Conservation (phyloP, 2,888 invertebrate genomes). For the Melinaea marsaeus region DNA sequence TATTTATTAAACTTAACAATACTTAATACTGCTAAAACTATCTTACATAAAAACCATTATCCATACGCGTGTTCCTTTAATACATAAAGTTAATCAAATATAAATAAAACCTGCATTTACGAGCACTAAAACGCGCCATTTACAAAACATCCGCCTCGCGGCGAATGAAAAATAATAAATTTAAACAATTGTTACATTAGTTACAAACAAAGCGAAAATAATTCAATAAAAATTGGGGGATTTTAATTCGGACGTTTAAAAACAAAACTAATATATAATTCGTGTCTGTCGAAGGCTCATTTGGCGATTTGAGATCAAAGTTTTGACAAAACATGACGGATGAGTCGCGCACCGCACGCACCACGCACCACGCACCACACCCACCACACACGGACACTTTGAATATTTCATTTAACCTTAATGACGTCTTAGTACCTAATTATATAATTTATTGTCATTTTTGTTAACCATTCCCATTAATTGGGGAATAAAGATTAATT, state of each 20-base stretch:
- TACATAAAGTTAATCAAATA: neutral
- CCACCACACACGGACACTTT: too few species aligned
- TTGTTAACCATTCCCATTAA: too few species aligned
- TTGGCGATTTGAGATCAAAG: constrained; percentile 47
- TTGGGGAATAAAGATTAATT: neutral
- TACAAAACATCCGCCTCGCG: constrained; percentile 1
- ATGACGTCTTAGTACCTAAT: too few species aligned
- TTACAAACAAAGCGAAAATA: constrained; percentile 17
- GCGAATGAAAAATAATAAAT: neutral
- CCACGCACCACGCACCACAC: constrained; percentile 7
- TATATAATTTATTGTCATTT: constrained; percentile 4
- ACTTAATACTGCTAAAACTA: constrained; percentile 53
- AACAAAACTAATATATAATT: constrained; percentile 13
- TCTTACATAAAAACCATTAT: constrained; percentile 62
- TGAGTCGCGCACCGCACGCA: constrained; percentile 23
- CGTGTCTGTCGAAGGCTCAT: constrained; percentile 35
- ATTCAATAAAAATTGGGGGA: constrained; percentile 14
- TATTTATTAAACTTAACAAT: constrained; percentile 69
- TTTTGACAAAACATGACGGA: constrained; percentile 30
- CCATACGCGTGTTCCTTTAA: constrained; percentile 40
- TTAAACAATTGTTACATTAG: constrained; percentile 11
- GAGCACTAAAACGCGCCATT: constrained; percentile 36
- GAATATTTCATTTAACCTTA: too few species aligned
- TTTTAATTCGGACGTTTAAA: constrained; percentile 14
- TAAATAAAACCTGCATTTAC: constrained; percentile 10